Evolutionary conservation across 2,888 invertebrate genomes (phyloP), one percentile per base, ranked within the genome.

Genomic region (Trichopoda pennipes): DNA sequence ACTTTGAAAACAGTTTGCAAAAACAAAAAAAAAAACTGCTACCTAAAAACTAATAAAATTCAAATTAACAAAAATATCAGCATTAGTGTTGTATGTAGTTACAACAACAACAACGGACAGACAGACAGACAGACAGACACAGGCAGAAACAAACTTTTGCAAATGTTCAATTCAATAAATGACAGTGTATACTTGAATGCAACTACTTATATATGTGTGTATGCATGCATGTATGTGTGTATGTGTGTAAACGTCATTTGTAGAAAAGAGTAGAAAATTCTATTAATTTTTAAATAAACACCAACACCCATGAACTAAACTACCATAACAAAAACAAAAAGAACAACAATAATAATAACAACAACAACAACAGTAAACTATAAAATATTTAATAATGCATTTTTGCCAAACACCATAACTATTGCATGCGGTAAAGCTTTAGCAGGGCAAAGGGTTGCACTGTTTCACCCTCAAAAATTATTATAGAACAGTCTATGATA

Each of bases 11-110:
- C 53, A 42, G 38, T 47, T 64, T 64, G 19, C 58, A 38, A 66
- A 56, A 38, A 80, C 55, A 64, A 77, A 76, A 80, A 85, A 56
- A 51, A 78, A 44, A 47, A 75, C 64, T 35, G 85, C 85, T 84
- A 87, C 87, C 89, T 89, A 89, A 89, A 89, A 89, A 86, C 89
- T 89, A 89, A 89, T 89, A 89, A 89, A 89, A 89, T 89, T 88
- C 88, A 89, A 89, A 89, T 89, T 89, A 89, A 89, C 88, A 84
- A 68, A 78, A 61, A 74, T 73, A 76, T 73, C 64, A 73, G 77
- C 76, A 78, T 55, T 61, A 17, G 35, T 42, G 56, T 55, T 28
- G 28, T 28, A 28, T 28, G 42, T 17, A 53, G 28, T 32, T 56
- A 44, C 28, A 17, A 17, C n/a, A 55, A 17, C 17, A 58, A 44